phyloP scores from a whole-genome alignment of 2,888 invertebrate genomes.

The Trachelus iudaicus region DNA sequence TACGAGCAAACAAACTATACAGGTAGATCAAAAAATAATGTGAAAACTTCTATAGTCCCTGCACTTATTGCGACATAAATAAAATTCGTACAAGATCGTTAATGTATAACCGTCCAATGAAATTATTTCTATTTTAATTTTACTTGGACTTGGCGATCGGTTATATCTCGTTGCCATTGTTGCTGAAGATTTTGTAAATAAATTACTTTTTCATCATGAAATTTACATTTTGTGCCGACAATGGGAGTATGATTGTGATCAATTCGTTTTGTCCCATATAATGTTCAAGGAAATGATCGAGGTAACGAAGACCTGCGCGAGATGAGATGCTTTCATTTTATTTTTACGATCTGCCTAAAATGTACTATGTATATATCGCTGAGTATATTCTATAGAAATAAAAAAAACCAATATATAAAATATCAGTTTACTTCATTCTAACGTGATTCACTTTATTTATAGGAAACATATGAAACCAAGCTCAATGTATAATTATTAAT shows the following conservation, averaged over 20 bases:
- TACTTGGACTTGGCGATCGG: neutral
- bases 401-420: conserved; percentile 26
- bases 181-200: neutral
- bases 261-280: neutral
- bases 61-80: neutral
- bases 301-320: conserved; percentile 3
- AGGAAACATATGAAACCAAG: conserved; percentile 7
- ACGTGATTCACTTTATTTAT: neutral
- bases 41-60: neutral
- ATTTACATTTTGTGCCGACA: neutral
- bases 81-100: neutral
- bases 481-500: conserved; percentile 7
- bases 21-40: neutral
- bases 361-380: conserved; percentile 49
- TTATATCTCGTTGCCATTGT: neutral
- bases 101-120: neutral
- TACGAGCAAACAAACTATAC: neutral
- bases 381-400: conserved; percentile 41
- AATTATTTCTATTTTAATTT: neutral
- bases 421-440: neutral
- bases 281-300: conserved; percentile 14
- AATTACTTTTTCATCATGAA: neutral
- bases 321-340: conserved; percentile 35
- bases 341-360: conserved; percentile 35
- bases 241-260: neutral